Conservation (phyloP, 2,113 vertebrate genomes). For the Pterocles gutturalis region DNA sequence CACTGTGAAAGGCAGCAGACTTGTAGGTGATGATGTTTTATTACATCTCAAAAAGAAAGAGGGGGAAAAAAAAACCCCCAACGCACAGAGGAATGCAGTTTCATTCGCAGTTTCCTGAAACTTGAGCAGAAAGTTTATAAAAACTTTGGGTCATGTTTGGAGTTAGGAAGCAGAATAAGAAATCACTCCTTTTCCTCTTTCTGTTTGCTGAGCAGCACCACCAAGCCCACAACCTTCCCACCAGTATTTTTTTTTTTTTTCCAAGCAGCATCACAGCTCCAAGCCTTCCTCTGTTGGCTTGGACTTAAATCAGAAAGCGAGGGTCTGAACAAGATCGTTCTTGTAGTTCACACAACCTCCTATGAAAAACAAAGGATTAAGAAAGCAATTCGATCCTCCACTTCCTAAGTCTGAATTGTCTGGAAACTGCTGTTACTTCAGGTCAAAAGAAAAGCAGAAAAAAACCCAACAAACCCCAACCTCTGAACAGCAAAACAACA, state of each 20-base stretch:
- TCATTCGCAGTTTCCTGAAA: constrained; percentile 74
- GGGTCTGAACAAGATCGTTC: constrained; percentile 61
- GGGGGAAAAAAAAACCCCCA: background rate
- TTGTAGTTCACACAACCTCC: constrained; percentile 35
- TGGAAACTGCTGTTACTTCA: constrained; percentile 4
- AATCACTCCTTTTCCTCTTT: constrained; percentile 43
- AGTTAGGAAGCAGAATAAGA: constrained; percentile 59
- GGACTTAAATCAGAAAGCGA: background rate
- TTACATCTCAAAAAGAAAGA: constrained; percentile 26
- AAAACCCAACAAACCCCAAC: rapidly evolving
- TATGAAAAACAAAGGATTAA: background rate
- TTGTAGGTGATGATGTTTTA: constrained; percentile 66
- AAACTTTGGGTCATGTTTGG: constrained; percentile 62
- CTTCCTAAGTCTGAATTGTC: constrained; percentile 29
- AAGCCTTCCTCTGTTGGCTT: background rate
- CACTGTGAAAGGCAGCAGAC: constrained; percentile 10
- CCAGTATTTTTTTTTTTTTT: background rate
- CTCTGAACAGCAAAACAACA: background rate
- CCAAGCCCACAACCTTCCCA: constrained; percentile 35
- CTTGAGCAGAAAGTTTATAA: constrained; percentile 68
- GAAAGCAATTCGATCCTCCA: background rate
- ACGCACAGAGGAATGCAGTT: constrained; percentile 57
- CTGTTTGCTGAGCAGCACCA: constrained; percentile 58
- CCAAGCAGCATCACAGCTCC: background rate
- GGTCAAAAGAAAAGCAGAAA: background rate